Evolutionary conservation across 2,888 invertebrate genomes (phyloP), one percentile per base, ranked within the genome.

Genomic region (Cerceris rybyensis): DNA sequence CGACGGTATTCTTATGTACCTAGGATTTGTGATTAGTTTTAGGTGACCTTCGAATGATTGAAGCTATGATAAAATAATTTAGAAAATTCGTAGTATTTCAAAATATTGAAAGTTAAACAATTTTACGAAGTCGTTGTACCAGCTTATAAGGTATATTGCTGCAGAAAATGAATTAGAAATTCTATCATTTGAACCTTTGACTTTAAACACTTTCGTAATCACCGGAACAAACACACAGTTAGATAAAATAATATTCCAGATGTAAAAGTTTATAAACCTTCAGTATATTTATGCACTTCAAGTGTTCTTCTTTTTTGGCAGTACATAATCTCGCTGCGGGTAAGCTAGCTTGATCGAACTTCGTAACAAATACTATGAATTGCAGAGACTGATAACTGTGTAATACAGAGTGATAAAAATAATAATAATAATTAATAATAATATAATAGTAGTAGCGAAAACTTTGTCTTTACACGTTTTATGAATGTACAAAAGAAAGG

Each of bases 401-500:
- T 73, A 82, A 66, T 75, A 61, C 80, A 59, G 70, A 78, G 71
- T 81, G 77, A 83, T 81, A 70, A 81, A 77, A 83, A 59, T 83
- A 78, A 65, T 71, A 50, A 70, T 68, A 76, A 54, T 81, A 59
- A 65, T 75, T 75, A 73, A 69, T 75, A 78, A 70, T 75, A 75
- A 64, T 69, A 73, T 78, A 80, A 73, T 70, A 69, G 69, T 81
- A 86, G 82, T 86, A 85, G 74, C 82, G 68, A 78, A 78, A 82
- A 80, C 70, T 85, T 86, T 70, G 83, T 87, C 84, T 90, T 90
- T 90, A 90, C 90, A 90, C 77, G 77, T 86, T 79, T 80, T 84
- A 83, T 85, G 86, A 89, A 89, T 90, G 87, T 91, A 91, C 90
- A 91, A 90, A 89, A 88, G 81, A 85, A 63, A 50, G 70, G 71